A percentile compares a stretch with the other conserved stretches of the same genome.
Evolutionary conservation across 2,797 vertebrate genomes (phyloP).

Genomic region (Takifugu rubripes): DNA sequence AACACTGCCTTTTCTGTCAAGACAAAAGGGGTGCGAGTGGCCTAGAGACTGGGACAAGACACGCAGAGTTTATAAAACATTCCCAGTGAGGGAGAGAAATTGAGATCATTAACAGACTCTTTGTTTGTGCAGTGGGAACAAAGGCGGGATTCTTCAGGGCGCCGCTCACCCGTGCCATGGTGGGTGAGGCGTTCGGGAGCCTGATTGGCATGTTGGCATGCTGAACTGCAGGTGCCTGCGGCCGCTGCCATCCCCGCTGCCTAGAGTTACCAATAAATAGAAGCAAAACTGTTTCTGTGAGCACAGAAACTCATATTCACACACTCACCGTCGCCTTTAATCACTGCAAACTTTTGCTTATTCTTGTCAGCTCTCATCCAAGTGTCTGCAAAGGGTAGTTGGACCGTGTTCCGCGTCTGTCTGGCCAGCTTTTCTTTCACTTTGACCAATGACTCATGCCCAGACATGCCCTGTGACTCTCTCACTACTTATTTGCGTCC

Average conservation of each 20-base stretch:
- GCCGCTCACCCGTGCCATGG: constrained; percentile 42
- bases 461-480: constrained; percentile 54
- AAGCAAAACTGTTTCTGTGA: constrained; percentile 45
- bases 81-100: constrained; percentile 15
- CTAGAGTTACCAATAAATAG: constrained; percentile 43
- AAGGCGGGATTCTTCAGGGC: constrained; percentile 54
- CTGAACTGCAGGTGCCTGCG: constrained; percentile 62
- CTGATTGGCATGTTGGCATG: constrained; percentile 56
- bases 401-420: constrained; percentile 27
- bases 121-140: constrained; percentile 50
- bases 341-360: constrained; percentile 27
- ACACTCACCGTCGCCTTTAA: constrained; percentile 27
- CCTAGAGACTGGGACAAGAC: constrained; percentile 22
- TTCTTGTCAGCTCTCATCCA: constrained; percentile 42
- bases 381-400: constrained; percentile 52
- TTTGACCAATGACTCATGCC: constrained; percentile 64
- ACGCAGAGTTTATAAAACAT: constrained; percentile 25
- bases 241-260: constrained; percentile 56
- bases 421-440: constrained; percentile 52
- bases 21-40: constrained; percentile 31
- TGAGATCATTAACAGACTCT: constrained; percentile 50
- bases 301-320: constrained; percentile 6
- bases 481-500: constrained; percentile 36
- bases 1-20: constrained; percentile 56
- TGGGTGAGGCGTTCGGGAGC: constrained; percentile 52